Evolutionary conservation across 2,888 invertebrate genomes (phyloP).

Genomic region (Sarcophaga caerulescens): DNA sequence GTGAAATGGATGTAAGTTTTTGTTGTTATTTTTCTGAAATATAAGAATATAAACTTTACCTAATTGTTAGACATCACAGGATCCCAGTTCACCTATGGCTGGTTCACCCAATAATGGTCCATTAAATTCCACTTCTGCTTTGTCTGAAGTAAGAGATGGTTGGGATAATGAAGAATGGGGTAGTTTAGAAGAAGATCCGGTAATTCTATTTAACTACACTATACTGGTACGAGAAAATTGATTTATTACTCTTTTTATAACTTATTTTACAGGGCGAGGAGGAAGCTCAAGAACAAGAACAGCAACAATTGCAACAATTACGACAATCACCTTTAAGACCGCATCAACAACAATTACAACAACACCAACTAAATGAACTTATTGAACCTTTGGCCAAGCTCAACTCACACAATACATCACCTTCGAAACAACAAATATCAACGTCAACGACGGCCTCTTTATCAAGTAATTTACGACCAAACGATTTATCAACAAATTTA

Average conservation of each 20-base stretch:
- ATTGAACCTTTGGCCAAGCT: conserved; percentile 78
- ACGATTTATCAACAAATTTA: conserved; percentile 75
- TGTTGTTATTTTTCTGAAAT: conserved; percentile 14
- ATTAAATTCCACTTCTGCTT: conserved; percentile 81
- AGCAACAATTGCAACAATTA: conserved; percentile 75
- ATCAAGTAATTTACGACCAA: conserved; percentile 75
- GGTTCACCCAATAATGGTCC: conserved; percentile 81
- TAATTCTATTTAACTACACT: conserved; percentile 76
- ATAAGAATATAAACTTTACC: conserved; percentile 42
- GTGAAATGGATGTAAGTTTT: conserved; percentile 90
- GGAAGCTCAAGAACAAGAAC: conserved; percentile 79
- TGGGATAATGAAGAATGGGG: conserved; percentile 95
- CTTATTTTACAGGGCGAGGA: conserved; percentile 77
- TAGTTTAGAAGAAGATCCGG: conserved; percentile 91
- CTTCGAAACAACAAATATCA: conserved; percentile 71
- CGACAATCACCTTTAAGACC: conserved; percentile 73
- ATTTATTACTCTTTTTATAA: neutral
- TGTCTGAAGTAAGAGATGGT: conserved; percentile 85
- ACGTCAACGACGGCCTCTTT: conserved; percentile 65
- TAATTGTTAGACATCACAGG: conserved; percentile 81
- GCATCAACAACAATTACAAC: conserved; percentile 77
- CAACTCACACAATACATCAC: conserved; percentile 75
- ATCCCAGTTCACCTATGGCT: conserved; percentile 80
- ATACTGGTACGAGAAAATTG: too few species aligned
- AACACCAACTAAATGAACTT: conserved; percentile 77